These are phyloP conservation scores for Tiphia femorata DNA, from an alignment of 2,888 invertebrate species.

Conservation along the genomic window DNA sequence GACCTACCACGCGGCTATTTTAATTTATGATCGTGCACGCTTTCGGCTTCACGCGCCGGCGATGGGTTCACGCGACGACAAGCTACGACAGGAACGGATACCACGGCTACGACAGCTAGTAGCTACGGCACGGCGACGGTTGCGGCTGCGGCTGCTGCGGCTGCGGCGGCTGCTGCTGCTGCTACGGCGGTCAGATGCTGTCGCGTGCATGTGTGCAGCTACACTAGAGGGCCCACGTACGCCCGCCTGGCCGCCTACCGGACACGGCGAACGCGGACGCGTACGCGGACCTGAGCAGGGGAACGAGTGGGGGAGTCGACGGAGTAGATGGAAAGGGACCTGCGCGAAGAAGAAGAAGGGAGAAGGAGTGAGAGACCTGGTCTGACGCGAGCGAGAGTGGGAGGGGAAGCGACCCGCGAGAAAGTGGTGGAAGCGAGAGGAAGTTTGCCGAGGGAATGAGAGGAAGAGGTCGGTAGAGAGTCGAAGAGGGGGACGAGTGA, in stretches of 20 bases:
- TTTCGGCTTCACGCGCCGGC: conserved; percentile 11
- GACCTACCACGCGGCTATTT: conserved; percentile 6
- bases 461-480: conserved; percentile 34
- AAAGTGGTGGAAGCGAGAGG: conserved; percentile 19
- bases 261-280: conserved; percentile 53
- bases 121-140: conserved; percentile 27
- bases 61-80: conserved; percentile 42
- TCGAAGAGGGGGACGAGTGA: conserved; percentile 26
- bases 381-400: conserved; percentile 25
- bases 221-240: conserved; percentile 62
- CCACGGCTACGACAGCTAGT: conserved; percentile 15
- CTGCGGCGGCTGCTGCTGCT: conserved; percentile 29
- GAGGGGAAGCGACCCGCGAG: conserved; percentile 32
- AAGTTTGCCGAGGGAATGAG: conserved; percentile 4
- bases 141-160: too few relatives aligned
- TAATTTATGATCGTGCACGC: neutral
- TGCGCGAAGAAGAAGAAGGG: conserved; percentile 11
- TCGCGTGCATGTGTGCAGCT: conserved; percentile 68
- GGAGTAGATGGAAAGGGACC: conserved; percentile 28
- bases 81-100: conserved; percentile 16
- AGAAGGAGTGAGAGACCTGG: conserved; percentile 15
- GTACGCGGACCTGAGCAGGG: conserved; percentile 47
- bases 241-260: conserved; percentile 56
- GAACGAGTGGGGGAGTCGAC: conserved; percentile 61
- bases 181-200: conserved; percentile 60